Conservation (phyloP, 2,888 invertebrate genomes). For the Melangyna quadrimaculata region DNA sequence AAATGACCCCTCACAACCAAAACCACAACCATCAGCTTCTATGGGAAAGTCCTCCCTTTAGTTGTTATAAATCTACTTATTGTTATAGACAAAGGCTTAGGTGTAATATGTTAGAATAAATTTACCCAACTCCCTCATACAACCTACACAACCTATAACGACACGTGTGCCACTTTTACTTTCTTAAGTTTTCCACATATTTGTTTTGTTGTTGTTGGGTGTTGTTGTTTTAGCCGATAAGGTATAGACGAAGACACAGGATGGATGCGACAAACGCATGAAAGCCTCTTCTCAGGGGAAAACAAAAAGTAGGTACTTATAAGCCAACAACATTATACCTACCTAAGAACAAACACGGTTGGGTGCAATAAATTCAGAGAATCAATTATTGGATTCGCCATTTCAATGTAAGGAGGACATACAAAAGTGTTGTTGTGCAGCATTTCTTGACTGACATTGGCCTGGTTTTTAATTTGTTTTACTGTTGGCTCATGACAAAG, state of each 20-base stretch:
- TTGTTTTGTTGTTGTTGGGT: neutral
- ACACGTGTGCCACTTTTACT: conserved; percentile 48
- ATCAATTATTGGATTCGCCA: conserved; percentile 62
- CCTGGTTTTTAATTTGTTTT: conserved; percentile 26
- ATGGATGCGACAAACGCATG: conserved; percentile 2
- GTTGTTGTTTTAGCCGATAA: conserved; percentile 41
- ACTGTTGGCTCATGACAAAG: neutral
- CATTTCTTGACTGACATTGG: conserved; percentile 48
- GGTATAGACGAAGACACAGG: neutral
- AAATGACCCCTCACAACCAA: conserved; percentile 29
- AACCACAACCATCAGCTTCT: conserved; percentile 27
- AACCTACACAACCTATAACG: neutral
- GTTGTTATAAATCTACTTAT: conserved; percentile 48
- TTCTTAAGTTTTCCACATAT: conserved; percentile 5
- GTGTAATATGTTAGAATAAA: neutral
- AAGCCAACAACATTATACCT: too few species aligned
- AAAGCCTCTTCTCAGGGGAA: neutral
- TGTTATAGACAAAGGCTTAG: conserved; percentile 26
- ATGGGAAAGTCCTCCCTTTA: conserved; percentile 30
- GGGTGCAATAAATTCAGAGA: conserved; percentile 63
- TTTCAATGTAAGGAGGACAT: conserved; percentile 32
- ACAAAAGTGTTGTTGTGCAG: conserved; percentile 16
- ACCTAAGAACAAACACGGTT: conserved; percentile 42
- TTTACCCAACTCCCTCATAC: neutral
- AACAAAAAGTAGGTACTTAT: conserved; percentile 9